Conservation (phyloP, 2,797 vertebrate species). For the Choloepus didactylus region DNA sequence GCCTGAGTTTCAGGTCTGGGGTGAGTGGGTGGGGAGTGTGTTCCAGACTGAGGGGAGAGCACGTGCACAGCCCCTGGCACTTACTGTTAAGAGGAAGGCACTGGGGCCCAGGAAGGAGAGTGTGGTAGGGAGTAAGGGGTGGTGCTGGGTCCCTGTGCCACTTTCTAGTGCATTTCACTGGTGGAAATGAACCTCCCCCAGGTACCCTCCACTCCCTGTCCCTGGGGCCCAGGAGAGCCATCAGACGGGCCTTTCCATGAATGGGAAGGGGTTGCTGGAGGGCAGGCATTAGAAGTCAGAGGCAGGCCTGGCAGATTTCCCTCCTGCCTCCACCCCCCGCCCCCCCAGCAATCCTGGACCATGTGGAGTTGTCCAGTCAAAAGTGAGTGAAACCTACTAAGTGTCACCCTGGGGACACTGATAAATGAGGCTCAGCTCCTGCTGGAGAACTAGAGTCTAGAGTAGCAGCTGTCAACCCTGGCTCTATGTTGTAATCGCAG, state of each 20-base stretch:
- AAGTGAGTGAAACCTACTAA: background rate
- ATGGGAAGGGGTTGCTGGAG: background rate
- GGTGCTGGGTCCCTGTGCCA: accelerated
- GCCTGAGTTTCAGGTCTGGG: background rate
- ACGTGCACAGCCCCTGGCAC: too few relatives aligned
- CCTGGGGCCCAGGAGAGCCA: too few relatives aligned
- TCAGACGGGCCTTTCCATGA: too few relatives aligned
- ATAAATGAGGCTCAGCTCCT: background rate
- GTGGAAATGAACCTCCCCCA: background rate
- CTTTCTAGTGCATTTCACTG: background rate
- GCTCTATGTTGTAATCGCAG: background rate
- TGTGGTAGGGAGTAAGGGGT: too few relatives aligned
- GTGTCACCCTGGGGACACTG: background rate
- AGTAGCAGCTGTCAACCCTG: background rate
- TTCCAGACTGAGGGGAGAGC: background rate
- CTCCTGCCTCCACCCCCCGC: too few relatives aligned
- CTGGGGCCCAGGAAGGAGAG: background rate
- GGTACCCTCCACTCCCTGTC: background rate
- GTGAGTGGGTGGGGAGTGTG: too few relatives aligned
- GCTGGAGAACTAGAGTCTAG: accelerated
- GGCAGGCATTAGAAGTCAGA: background rate
- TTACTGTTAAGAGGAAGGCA: background rate
- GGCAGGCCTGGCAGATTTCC: background rate
- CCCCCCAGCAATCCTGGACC: background rate
- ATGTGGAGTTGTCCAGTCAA: background rate